These are phyloP conservation scores for Parnassius apollo DNA, from an alignment of 2,888 invertebrate species.

Conservation along the genomic window DNA sequence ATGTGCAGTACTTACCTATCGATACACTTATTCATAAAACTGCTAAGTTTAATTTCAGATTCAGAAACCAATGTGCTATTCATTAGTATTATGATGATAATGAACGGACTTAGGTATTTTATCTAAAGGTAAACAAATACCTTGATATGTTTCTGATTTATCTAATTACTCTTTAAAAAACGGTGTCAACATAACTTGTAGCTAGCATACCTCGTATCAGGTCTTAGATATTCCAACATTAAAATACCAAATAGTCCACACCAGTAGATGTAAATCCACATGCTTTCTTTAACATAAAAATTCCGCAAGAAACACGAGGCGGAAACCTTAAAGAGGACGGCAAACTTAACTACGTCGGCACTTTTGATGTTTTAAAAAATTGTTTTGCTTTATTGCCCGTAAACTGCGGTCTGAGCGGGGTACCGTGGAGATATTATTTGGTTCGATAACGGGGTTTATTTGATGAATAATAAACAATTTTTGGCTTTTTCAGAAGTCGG, in stretches of 20 bases:
- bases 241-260: constrained; percentile 20
- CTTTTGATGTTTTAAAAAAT: constrained; percentile 46
- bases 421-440: constrained; percentile 32
- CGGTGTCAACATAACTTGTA: neutral
- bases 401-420: constrained; percentile 37
- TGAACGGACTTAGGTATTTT: too few species aligned
- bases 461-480: constrained; percentile 40
- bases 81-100: too few species aligned
- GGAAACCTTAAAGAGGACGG: constrained; percentile 36
- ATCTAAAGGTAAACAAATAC: too few species aligned
- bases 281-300: constrained; percentile 27
- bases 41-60: too few species aligned
- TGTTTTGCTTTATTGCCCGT: constrained; percentile 52
- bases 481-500: constrained; percentile 39
- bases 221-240: constrained; percentile 14
- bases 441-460: constrained; percentile 37
- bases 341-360: constrained; percentile 40
- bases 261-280: constrained; percentile 16
- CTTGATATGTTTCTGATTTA: too few species aligned
- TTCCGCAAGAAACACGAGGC: constrained; percentile 29
- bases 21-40: too few species aligned
- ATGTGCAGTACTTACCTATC: too few species aligned
- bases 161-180: too few species aligned
- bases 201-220: neutral
- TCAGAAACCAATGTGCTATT: too few species aligned